Percentiles rank a stretch among this genome's conserved stretches.
Evolutionary conservation across 2,797 vertebrate species (phyloP).

Genomic region (Neosilurus mollespiculum): DNA sequence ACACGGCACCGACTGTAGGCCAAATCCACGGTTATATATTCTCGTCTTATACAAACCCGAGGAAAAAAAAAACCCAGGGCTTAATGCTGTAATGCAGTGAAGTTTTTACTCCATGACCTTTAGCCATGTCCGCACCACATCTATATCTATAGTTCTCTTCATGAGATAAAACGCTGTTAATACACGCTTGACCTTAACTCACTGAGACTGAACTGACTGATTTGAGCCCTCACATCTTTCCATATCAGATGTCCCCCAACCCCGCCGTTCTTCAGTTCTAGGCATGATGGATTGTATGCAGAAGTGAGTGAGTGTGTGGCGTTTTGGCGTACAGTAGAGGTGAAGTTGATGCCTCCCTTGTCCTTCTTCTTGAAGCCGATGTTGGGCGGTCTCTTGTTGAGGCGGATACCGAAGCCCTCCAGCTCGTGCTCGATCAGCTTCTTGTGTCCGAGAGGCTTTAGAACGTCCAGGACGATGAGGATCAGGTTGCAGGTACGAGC

Average conservation of each 20-base stretch:
- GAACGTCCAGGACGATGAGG: conserved; percentile 93
- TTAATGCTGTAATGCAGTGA: background rate
- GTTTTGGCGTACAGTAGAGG: conserved; percentile 79
- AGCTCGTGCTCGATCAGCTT: conserved; percentile 96
- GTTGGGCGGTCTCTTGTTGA: conserved; percentile 95
- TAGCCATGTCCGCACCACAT: no score
- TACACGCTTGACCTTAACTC: no score
- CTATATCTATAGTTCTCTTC: no score
- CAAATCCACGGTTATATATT: no score
- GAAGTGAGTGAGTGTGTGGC: no score
- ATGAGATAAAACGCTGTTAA: background rate
- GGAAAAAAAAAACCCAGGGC: background rate
- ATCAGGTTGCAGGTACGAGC: conserved; percentile 98
- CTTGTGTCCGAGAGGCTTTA: conserved; percentile 96
- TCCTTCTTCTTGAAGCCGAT: conserved; percentile 99
- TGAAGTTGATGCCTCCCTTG: conserved; percentile 99
- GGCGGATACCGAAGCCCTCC: conserved; percentile 96
- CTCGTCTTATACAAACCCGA: background rate
- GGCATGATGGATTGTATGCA: background rate
- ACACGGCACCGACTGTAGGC: background rate
- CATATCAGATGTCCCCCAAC: background rate
- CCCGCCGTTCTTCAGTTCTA: no score
- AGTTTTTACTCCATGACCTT: no score
- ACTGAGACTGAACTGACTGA: background rate
- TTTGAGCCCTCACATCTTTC: background rate